phyloP scores from a whole-genome alignment of 2,888 invertebrate genomes.

The Pterostichus madidus region DNA sequence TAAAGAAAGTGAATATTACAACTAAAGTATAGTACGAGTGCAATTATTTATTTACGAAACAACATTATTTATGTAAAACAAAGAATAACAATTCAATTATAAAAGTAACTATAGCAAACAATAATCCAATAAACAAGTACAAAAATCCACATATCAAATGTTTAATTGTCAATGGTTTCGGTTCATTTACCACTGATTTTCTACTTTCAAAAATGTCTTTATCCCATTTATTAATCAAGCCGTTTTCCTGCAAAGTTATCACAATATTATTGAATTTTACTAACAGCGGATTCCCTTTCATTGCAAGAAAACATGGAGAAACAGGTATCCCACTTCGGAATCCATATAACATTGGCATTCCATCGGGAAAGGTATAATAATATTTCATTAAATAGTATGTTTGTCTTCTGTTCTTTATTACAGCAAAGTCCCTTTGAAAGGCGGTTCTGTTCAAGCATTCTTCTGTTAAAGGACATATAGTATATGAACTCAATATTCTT shows the following conservation, averaged over 20 bases:
- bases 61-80: not conserved
- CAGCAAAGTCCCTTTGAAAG: conserved; percentile 68
- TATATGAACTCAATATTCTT: conserved; percentile 67
- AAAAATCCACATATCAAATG: conserved; percentile 54
- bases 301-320: conserved; percentile 12
- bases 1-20: too few species aligned
- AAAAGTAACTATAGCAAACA: conserved; percentile 8
- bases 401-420: conserved; percentile 68
- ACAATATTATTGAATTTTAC: conserved; percentile 65
- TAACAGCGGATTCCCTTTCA: conserved; percentile 67
- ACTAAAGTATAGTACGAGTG: too few species aligned
- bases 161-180: conserved; percentile 26
- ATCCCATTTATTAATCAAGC: conserved; percentile 68
- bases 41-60: too few species aligned
- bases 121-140: conserved; percentile 32
- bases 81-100: conserved; percentile 31
- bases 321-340: conserved; percentile 63
- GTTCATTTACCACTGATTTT: not conserved
- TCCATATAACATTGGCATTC: conserved; percentile 67
- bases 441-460: conserved; percentile 69
- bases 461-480: conserved; percentile 68
- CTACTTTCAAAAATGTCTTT: conserved; percentile 44
- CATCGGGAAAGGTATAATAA: conserved; percentile 68
- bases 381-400: conserved; percentile 68
- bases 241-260: conserved; percentile 60